Evolutionary conservation across 2,797 vertebrate species (phyloP).

Genomic region (Caiman crocodilus): DNA sequence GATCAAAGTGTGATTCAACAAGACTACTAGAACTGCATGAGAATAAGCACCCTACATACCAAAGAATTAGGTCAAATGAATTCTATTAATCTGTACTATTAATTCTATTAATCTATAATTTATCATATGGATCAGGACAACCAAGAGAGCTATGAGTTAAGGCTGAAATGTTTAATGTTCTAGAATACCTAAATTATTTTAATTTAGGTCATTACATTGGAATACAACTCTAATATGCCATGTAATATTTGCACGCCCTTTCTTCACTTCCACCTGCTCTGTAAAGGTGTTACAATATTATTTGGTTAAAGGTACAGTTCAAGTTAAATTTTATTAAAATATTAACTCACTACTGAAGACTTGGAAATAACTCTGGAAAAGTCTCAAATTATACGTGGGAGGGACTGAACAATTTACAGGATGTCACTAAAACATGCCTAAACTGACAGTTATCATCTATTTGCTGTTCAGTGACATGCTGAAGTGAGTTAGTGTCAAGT

Average conservation of each 20-base stretch:
- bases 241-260: not conserved
- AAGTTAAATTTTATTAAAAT: not conserved
- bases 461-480: not conserved
- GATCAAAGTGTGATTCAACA: not conserved
- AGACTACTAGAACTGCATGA: not conserved
- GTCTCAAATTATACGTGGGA: not conserved
- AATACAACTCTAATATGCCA: not conserved
- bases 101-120: conserved; percentile 16
- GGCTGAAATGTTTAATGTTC: not conserved
- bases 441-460: not conserved
- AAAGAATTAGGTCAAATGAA: conserved; percentile 64
- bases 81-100: conserved; percentile 27
- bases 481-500: not conserved
- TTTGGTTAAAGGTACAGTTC: not conserved
- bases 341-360: not conserved
- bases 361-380: not conserved
- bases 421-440: not conserved
- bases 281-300: not conserved
- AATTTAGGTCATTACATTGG: conserved; percentile 32
- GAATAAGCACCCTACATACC: conserved; percentile 35
- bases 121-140: not conserved
- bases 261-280: not conserved
- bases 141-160: conserved; percentile 15
- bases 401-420: not conserved
- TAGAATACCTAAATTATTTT: conserved; percentile 2